phyloP scores from a whole-genome alignment of 2,113 vertebrate species.

The Hippocampus abdominalis region DNA sequence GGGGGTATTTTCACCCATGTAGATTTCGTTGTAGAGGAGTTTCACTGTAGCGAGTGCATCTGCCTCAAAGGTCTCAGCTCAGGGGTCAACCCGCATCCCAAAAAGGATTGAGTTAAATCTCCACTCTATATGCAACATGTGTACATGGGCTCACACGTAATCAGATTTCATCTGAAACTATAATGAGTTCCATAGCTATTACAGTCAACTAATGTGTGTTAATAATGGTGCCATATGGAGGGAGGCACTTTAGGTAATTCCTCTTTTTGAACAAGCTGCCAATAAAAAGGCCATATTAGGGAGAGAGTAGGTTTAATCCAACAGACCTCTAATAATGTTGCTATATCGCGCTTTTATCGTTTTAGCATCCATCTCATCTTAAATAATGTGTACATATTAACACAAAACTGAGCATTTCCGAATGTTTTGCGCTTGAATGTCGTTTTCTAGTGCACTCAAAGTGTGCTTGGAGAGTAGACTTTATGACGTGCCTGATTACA shows the following conservation, averaged over 20 bases:
- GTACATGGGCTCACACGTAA: not conserved
- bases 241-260: constrained; percentile 59
- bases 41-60: not conserved
- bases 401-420: constrained; percentile 27
- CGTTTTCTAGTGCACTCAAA: constrained; percentile 35
- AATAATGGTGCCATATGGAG: constrained; percentile 67
- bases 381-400: constrained; percentile 32
- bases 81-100: not conserved
- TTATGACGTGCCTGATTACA: constrained; percentile 54
- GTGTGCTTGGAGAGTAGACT: constrained; percentile 44
- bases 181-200: constrained; percentile 63
- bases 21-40: no score
- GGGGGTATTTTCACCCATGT: no score
- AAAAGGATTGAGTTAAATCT: not conserved
- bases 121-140: not conserved
- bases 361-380: constrained; percentile 45
- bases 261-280: constrained; percentile 65
- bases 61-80: not conserved
- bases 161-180: constrained; percentile 59
- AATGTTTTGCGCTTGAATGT: constrained; percentile 17
- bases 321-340: constrained; percentile 49
- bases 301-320: constrained; percentile 51
- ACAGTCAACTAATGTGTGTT: constrained; percentile 67
- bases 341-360: constrained; percentile 14
- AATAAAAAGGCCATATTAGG: constrained; percentile 49